Conservation (phyloP, 2,797 vertebrate genomes). For the Nyctalus aviator region DNA sequence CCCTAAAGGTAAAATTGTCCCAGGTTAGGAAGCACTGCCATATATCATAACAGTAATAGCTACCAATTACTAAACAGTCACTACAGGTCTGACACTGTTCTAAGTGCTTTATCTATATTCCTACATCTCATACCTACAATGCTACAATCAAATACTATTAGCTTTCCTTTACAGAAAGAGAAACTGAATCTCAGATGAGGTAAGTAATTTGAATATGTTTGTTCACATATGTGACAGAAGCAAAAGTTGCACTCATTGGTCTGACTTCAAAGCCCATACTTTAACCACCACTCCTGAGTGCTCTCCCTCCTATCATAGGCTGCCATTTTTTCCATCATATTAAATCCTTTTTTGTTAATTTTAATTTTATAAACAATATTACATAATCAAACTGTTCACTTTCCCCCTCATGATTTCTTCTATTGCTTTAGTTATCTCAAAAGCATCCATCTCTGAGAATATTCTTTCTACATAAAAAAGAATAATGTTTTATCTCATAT, state of each 20-base stretch:
- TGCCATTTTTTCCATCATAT: neutral
- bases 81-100: neutral
- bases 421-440: neutral
- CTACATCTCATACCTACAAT: neutral
- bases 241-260: neutral
- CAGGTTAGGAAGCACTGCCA: neutral
- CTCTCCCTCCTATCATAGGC: neutral
- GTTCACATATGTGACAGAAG: neutral
- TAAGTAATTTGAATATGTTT: neutral
- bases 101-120: neutral
- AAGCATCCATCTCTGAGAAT: neutral
- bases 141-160: neutral
- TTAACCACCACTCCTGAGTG: neutral
- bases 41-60: neutral
- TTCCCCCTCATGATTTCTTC: neutral
- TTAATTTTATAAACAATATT: neutral
- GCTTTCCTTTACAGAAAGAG: neutral
- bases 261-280: neutral
- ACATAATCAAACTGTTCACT: neutral
- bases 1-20: neutral
- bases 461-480: neutral
- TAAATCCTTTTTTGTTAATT: neutral
- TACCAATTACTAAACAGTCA: neutral
- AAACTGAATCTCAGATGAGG: neutral
- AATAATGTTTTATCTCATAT: neutral